Evolutionary conservation across 1,140 invertebrate genomes (phyloP).

Genomic region (Drosophila ambigua): DNA sequence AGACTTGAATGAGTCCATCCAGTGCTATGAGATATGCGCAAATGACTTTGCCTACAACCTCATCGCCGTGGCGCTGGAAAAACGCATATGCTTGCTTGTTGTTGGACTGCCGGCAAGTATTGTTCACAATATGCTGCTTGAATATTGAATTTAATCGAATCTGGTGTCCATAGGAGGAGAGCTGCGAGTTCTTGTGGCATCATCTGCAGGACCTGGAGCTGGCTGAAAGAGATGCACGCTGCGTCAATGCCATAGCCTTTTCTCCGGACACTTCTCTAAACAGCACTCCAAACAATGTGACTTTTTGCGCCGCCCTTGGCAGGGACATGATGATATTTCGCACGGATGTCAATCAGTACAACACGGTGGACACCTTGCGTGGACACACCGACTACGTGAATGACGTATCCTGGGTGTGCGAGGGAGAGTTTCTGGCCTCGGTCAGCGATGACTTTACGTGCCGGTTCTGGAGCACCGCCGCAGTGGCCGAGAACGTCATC

Average conservation of each 20-base stretch:
- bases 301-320: conserved; percentile 86
- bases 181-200: conserved; percentile 66
- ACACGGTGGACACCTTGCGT: conserved; percentile 63
- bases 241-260: conserved; percentile 85
- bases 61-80: conserved; percentile 57
- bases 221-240: conserved; percentile 70
- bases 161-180: conserved; percentile 59
- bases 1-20: conserved; percentile 51
- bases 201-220: conserved; percentile 84
- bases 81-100: conserved; percentile 59
- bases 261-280: conserved; percentile 87
- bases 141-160: not conserved
- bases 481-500: conserved; percentile 85
- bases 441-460: conserved; percentile 91
- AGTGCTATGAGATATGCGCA: conserved; percentile 64
- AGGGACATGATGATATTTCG: conserved; percentile 86
- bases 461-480: conserved; percentile 87
- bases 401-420: conserved; percentile 88
- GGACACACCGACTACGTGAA: conserved; percentile 90
- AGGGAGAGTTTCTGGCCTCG: conserved; percentile 88
- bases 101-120: conserved; percentile 70
- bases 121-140: not conserved
- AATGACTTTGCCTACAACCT: conserved; percentile 78
- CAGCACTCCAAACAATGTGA: conserved; percentile 86
- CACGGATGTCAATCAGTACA: conserved; percentile 85